Evolutionary conservation across 53 echinoderm and acorn worm species (phyloP).

Genomic region (Mesocentrotus franciscanus): DNA sequence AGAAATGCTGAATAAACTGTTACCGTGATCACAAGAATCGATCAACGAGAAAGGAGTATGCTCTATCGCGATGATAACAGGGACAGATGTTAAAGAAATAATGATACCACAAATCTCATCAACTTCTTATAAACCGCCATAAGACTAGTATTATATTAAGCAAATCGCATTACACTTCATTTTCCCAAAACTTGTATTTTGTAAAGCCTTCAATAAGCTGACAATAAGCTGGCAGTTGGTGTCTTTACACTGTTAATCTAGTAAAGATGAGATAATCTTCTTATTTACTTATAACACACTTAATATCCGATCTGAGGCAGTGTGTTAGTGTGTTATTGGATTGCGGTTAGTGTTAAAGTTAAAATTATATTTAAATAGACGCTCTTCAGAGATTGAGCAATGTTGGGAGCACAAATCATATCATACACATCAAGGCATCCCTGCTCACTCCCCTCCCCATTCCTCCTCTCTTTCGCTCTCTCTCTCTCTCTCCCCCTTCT

Average conservation of each 20-base stretch:
- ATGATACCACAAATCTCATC: background rate
- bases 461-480: background rate
- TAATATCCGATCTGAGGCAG: background rate
- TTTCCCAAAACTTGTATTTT: background rate
- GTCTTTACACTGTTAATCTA: background rate
- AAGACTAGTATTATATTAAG: background rate
- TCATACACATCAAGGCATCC: background rate
- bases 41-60: background rate
- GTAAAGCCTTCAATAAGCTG: background rate
- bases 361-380: background rate
- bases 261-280: background rate
- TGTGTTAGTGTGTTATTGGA: background rate
- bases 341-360: conserved; percentile 18
- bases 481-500: background rate
- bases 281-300: conserved; percentile 14
- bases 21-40: background rate
- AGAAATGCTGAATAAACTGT: no score
- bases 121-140: background rate
- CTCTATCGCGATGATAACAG: background rate
- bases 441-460: background rate
- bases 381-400: background rate
- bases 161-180: background rate
- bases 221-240: background rate
- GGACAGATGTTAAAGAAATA: background rate
- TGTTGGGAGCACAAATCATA: background rate